Base-by-base conservation (phyloP, 2,888 invertebrate genomes). In the Agrilus cyanescens region DNA sequence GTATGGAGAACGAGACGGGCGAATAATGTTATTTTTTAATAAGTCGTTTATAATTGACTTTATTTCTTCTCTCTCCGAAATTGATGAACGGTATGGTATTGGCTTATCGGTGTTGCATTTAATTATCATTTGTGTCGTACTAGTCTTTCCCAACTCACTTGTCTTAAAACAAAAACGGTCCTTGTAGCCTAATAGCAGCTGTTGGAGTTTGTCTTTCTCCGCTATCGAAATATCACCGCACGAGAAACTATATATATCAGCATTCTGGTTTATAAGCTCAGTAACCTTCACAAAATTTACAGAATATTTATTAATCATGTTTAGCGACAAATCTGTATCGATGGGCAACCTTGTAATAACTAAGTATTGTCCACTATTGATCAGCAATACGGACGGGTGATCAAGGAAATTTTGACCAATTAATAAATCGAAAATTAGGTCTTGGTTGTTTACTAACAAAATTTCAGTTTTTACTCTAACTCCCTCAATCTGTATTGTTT, bases 131-230 rank as follows among this genome's bases (percentile, higher is more conserved):
- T 30, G 25, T 29, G 14, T 37, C 13, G 41, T 37, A 37, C 4
- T 41, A 20, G 41, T 41, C 36, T 41, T 41, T 16, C 40, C 40
- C 14, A 40, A 18, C 10, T 40, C 40, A 13, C 4, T 15, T 10
- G 20, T 40, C n/a, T 33, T 34, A 41, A 41, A 41, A 41, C 36
- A 41, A 29, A 41, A 37, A 37, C 41, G 18, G 16, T 43, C 37
- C 33, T 33, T 39, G 40, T 43, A 43, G 31, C 40, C 43, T 35
- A 40, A 39, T 36, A 46, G 42, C 37, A 45, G 42, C 20, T 44
- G 40, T 37, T 38, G 38, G 25, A 38, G 20, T 38, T 38, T 38
- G 15, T 37, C 38, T 45, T 45, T 37, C 18, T 42, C 36, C 40
- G 34, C 20, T 15, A 12, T 5, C 7, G 37, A 33, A 5, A 33